Conservation (phyloP, 2,888 invertebrate species). For the Axea sp. region DNA sequence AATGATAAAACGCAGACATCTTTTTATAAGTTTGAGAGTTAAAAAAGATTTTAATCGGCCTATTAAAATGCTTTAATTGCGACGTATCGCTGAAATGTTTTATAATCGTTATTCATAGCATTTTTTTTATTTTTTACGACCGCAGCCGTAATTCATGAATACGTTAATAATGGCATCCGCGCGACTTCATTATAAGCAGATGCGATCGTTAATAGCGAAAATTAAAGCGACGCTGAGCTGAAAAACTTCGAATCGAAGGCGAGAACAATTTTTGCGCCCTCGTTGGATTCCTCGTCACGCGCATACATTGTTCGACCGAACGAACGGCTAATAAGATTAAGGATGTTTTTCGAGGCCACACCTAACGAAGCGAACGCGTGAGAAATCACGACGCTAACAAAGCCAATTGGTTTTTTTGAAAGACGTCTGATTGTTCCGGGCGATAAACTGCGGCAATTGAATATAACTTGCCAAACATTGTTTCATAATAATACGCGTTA, state of each 20-base stretch:
- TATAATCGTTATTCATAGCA: conserved; percentile 50
- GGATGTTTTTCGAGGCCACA: conserved; percentile 27
- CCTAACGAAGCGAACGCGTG: conserved; percentile 48
- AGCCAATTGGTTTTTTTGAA: conserved; percentile 39
- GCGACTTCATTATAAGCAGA: conserved; percentile 42
- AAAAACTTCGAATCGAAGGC: conserved; percentile 45
- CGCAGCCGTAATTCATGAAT: conserved; percentile 50
- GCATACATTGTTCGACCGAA: conserved; percentile 20
- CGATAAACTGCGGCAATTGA: conserved; percentile 18
- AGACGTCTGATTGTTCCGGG: conserved; percentile 1
- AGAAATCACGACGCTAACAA: conserved; percentile 43
- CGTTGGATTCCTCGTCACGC: conserved; percentile 38
- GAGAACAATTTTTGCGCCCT: conserved; percentile 38
- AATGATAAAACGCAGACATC: conserved; percentile 30
- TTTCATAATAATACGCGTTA: no score
- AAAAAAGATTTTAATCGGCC: conserved; percentile 35
- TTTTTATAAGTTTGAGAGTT: conserved; percentile 20
- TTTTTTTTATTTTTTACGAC: conserved; percentile 32
- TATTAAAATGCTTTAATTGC: conserved; percentile 49
- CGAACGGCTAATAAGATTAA: conserved; percentile 49
- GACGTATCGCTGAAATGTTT: conserved; percentile 38
- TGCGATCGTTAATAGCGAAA: conserved; percentile 43
- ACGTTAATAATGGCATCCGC: conserved; percentile 44
- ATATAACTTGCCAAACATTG: conserved; percentile 19
- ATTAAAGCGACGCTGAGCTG: conserved; percentile 22